These are phyloP conservation scores for Coranthus polyacanthus DNA, from an alignment of 2,797 vertebrate genomes.

Conservation along the genomic window DNA sequence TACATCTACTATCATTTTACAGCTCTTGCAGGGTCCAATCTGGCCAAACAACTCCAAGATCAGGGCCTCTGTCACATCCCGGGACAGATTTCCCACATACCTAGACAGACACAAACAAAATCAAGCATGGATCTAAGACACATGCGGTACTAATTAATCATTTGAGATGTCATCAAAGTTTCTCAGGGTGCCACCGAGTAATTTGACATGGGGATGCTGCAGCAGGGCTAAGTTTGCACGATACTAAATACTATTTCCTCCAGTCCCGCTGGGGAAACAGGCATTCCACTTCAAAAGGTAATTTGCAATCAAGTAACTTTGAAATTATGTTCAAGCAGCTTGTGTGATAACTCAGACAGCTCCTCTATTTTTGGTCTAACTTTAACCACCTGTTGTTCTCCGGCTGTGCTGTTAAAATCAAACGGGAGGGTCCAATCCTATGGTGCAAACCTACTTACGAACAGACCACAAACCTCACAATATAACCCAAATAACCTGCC, in stretches of 20 bases:
- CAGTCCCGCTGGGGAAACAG: background rate
- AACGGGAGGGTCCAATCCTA: too few species aligned
- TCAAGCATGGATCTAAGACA: conserved; percentile 6
- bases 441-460: too few species aligned
- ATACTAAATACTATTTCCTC: background rate
- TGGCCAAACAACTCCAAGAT: conserved; percentile 96
- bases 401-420: too few species aligned
- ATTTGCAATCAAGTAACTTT: too few species aligned
- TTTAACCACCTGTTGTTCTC: too few species aligned
- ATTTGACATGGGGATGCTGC: background rate
- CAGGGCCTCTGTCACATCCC: conserved; percentile 95
- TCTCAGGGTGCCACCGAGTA: too few species aligned
- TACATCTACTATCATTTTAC: conserved; percentile 98
- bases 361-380: too few species aligned
- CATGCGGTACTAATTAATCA: background rate
- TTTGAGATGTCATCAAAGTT: background rate
- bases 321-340: too few species aligned
- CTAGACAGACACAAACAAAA: conserved; percentile 72
- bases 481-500: too few species aligned
- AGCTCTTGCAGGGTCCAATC: conserved; percentile 97
- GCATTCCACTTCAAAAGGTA: too few species aligned
- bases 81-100: conserved; percentile 95
- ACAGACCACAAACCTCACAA: too few species aligned
- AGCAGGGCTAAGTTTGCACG: background rate
- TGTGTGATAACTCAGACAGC: too few species aligned